Evolutionary conservation across 1,140 invertebrate genomes (phyloP).

Genomic region (Drosophila nasuta): DNA sequence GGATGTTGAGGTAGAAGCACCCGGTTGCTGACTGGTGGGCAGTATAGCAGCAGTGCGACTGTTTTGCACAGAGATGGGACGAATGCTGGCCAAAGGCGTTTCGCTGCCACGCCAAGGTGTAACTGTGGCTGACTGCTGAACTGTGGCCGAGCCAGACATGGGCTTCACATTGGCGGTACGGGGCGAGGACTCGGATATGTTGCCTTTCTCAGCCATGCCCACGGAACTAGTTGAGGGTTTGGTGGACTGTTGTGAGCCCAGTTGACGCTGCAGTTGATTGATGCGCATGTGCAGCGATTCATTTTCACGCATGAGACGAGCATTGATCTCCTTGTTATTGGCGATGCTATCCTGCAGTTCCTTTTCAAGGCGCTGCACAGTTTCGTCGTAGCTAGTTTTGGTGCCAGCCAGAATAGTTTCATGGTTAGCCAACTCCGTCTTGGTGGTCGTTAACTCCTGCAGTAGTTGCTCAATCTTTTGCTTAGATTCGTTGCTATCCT

Average conservation of each 20-base stretch:
- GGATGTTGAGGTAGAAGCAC: conserved; percentile 56
- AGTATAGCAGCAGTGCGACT: conserved; percentile 92
- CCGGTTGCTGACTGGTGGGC: conserved; percentile 87
- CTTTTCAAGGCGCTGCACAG: conserved; percentile 90
- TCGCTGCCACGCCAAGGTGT: conserved; percentile 88
- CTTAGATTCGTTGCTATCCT: conserved; percentile 80
- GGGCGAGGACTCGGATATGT: conserved; percentile 91
- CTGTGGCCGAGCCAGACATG: conserved; percentile 90
- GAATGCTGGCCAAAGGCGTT: conserved; percentile 95
- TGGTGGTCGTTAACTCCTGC: conserved; percentile 83
- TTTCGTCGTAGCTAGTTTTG: conserved; percentile 90
- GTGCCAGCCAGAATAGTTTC: conserved; percentile 87
- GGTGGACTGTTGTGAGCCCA: conserved; percentile 89
- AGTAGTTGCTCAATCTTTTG: conserved; percentile 62
- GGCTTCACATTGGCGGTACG: conserved; percentile 96
- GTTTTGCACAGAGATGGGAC: conserved; percentile 93
- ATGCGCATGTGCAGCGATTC: conserved; percentile 91
- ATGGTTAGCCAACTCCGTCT: conserved; percentile 85
- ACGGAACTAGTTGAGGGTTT: conserved; percentile 88
- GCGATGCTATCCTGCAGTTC: conserved; percentile 90
- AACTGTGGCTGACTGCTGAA: conserved; percentile 86
- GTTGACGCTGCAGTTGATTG: conserved; percentile 91
- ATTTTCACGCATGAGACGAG: conserved; percentile 88
- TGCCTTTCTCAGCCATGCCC: conserved; percentile 88
- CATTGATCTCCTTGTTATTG: conserved; percentile 88